These are phyloP conservation scores for Arenicola marina DNA, from an alignment of 2,888 invertebrate species.

Conservation along the genomic window DNA sequence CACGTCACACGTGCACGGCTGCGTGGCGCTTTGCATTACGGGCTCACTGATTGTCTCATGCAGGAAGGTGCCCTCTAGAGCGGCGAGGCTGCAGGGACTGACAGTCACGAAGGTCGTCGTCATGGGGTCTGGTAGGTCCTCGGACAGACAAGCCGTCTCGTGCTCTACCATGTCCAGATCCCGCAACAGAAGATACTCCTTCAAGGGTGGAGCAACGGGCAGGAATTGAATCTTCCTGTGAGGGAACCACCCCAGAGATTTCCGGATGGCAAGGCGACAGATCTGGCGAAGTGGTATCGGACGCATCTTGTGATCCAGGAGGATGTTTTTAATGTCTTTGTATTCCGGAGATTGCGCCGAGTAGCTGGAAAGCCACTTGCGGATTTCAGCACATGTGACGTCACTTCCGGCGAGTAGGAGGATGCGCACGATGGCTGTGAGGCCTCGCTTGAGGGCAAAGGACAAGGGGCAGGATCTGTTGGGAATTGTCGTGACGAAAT, in stretches of 20 bases:
- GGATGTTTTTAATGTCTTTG: background rate
- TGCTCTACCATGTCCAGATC: background rate
- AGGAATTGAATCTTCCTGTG: background rate
- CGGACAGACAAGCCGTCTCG: background rate
- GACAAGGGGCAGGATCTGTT: slow-evolving; percentile 22
- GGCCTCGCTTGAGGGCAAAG: slow-evolving; percentile 17
- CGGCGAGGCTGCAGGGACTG: too few species aligned
- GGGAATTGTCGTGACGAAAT: slow-evolving; percentile 17
- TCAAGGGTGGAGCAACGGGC: background rate
- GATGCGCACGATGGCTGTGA: slow-evolving; percentile 16
- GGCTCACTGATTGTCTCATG: too few species aligned
- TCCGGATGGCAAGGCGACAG: slow-evolving; percentile 6
- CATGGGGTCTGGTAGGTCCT: too few species aligned
- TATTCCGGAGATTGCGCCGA: too few species aligned
- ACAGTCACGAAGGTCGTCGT: too few species aligned
- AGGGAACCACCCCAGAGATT: background rate
- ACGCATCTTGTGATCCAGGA: slow-evolving; percentile 8
- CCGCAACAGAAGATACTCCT: background rate
- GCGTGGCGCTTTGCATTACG: too few species aligned
- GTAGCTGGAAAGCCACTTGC: slow-evolving; percentile 14
- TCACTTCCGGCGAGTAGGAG: slow-evolving; percentile 16
- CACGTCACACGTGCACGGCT: too few species aligned
- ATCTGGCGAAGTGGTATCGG: slow-evolving; percentile 12
- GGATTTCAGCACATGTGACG: slow-evolving; percentile 6
- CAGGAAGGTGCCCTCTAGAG: too few species aligned